A percentile compares a stretch with the other conserved stretches of the same genome.
phyloP scores from a whole-genome alignment of 2,888 invertebrate species.

The Chirona hameri region DNA sequence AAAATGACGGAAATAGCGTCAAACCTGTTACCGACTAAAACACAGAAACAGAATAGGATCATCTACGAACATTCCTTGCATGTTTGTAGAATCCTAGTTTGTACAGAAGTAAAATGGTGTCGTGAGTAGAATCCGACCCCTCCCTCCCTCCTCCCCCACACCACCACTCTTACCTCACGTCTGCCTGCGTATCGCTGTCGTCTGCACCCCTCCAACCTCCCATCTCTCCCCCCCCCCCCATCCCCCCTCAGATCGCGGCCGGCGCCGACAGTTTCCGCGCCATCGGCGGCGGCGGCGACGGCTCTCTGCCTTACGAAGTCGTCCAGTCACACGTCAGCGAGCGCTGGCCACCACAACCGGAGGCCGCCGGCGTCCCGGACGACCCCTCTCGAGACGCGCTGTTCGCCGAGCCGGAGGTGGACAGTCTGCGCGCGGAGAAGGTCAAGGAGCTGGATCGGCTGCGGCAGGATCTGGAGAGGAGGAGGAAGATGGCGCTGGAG shows the following conservation, averaged over 20 bases:
- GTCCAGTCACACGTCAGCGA: background rate
- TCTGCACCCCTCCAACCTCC: background rate
- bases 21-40: too few species aligned
- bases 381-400: constrained; percentile 65
- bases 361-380: constrained; percentile 48
- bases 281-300: background rate
- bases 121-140: too few species aligned
- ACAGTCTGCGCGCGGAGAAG: constrained; percentile 62
- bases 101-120: too few species aligned
- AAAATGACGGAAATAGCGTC: too few species aligned
- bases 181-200: too few species aligned
- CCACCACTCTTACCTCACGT: too few species aligned
- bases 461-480: constrained; percentile 13
- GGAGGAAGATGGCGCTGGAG: background rate
- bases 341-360: background rate
- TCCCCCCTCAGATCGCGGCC: background rate
- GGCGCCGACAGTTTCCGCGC: background rate
- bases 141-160: too few species aligned
- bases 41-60: too few species aligned
- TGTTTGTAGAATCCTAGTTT: too few species aligned
- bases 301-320: background rate
- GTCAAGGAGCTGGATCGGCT: constrained; percentile 55
- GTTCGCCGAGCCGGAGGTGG: constrained; percentile 64
- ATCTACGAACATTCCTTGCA: too few species aligned
- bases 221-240: background rate